A percentile compares a stretch with the other conserved stretches of the same genome.
Evolutionary conservation across 2,888 invertebrate species (phyloP).

Genomic region (Volucella inflata): DNA sequence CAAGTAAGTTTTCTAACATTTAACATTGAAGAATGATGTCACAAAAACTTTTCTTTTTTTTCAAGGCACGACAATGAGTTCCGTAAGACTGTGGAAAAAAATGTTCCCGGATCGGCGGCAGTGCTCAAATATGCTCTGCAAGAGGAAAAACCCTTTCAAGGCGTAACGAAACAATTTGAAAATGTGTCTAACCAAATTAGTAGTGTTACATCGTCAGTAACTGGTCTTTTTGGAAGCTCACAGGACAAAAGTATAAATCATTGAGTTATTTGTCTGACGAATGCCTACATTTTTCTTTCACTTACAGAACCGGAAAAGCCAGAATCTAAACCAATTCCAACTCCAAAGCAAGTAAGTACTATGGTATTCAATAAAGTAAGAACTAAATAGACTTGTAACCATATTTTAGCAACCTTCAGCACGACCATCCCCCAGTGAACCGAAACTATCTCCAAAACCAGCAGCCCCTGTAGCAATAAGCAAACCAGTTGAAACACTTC

Average conservation of each 20-base stretch:
- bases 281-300: neutral
- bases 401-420: constrained; percentile 34
- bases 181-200: constrained; percentile 78
- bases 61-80: constrained; percentile 82
- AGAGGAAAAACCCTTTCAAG: constrained; percentile 81
- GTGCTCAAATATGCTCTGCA: constrained; percentile 81
- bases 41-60: constrained; percentile 11
- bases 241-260: constrained; percentile 49
- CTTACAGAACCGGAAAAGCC: constrained; percentile 76
- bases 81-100: constrained; percentile 81
- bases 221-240: constrained; percentile 79
- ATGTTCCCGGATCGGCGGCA: constrained; percentile 81
- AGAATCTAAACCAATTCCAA: constrained; percentile 74
- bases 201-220: constrained; percentile 79
- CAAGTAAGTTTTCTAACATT: constrained; percentile 83
- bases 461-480: constrained; percentile 75
- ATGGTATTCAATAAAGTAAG: neutral
- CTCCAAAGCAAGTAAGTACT: constrained; percentile 72
- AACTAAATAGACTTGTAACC: neutral
- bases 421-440: constrained; percentile 12
- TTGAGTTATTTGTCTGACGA: neutral
- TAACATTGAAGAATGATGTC: neutral
- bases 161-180: constrained; percentile 79
- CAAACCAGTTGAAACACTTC: constrained; percentile 82
- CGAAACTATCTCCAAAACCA: constrained; percentile 11